Evolutionary conservation across 2,888 invertebrate species (phyloP), one percentile per base, ranked within the genome.

Genomic region (Scelioninae gen. 1): DNA sequence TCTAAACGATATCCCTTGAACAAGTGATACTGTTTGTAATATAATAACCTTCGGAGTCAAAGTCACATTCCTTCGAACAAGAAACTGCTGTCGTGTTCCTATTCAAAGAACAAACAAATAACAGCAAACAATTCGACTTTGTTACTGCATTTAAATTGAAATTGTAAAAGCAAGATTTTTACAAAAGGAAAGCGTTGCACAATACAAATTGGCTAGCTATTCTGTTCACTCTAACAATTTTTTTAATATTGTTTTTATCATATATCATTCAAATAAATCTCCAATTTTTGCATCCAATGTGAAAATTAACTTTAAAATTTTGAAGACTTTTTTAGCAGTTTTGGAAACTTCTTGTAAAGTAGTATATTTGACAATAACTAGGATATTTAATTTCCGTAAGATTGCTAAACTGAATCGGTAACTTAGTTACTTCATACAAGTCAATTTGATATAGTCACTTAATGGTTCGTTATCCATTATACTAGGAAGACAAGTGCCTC

Each of bases 401-500:
- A n/a, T n/a, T n/a, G n/a, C n/a, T n/a, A 34, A 7, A 8, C 34
- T 7, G 8, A 34, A 34, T 34, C 5, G 34, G 5, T 7, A 34
- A 34, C 8, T 34, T 8, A 7, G 8, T 34, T 34, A 8, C 34
- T 34, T 34, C 34, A 7, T 34, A 34, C 34, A 34, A 34, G 34
- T 34, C 8, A 8, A 34, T 34, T 45, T 45, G n/a, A 45, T 45
- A 45, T 13, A 45, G 15, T 15, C 13, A 4, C n/a, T 13, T 45
- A n/a, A n/a, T n/a, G n/a, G n/a, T n/a, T n/a, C n/a, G 45, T 45
- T 45, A 8, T 45, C 2, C 34, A 23, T 65, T 53, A 53, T 1
- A 31, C 13, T n/a, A n/a, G n/a, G n/a, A 60, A 53, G 32, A 56
- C 47, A 66, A 75, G 81, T 63, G 75, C 69, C 63, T 63, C 23